Conservation (phyloP, 1,140 invertebrate species). For the Microplitis mediator region DNA sequence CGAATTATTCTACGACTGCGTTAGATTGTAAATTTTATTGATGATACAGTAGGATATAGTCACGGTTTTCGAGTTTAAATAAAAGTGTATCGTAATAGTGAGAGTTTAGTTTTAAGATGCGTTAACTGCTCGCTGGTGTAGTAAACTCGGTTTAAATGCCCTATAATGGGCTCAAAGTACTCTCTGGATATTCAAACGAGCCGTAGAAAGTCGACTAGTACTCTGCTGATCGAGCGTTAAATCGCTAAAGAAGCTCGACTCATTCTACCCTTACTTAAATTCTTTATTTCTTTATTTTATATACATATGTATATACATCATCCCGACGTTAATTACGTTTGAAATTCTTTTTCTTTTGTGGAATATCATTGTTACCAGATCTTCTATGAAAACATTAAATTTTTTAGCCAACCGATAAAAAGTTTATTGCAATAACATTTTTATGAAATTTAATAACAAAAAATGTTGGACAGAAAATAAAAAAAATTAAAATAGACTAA, state of each 20-base stretch:
- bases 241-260: slow-evolving; percentile 13
- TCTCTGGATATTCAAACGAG: slow-evolving; percentile 26
- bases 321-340: no score
- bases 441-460: neutral
- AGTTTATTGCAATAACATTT: no score
- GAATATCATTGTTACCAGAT: no score
- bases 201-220: slow-evolving; percentile 20
- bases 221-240: slow-evolving; percentile 28
- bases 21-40: no score
- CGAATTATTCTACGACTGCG: no score
- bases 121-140: slow-evolving; percentile 24
- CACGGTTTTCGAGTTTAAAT: no score
- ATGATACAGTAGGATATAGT: no score
- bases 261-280: neutral
- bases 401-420: no score
- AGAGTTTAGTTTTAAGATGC: slow-evolving; percentile 4
- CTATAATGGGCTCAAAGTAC: slow-evolving; percentile 22
- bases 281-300: neutral
- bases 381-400: no score
- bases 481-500: no score
- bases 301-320: neutral
- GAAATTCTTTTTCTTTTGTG: no score
- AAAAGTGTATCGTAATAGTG: neutral
- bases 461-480: no score
- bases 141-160: slow-evolving; percentile 22